Conservation (phyloP, 1,140 invertebrate genomes). For the Platorchestia sp. region DNA sequence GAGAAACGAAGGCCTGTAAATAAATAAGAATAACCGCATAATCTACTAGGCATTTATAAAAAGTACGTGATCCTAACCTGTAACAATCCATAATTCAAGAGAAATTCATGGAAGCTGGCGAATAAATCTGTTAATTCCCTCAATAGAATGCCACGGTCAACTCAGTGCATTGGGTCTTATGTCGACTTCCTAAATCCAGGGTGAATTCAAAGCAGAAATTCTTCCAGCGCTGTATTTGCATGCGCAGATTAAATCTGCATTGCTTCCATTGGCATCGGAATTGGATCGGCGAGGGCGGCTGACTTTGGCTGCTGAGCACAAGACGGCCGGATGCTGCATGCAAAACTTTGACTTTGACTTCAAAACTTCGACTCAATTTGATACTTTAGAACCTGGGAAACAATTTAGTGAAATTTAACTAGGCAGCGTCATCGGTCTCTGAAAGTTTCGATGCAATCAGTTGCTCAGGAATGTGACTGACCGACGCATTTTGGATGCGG, state of each 20-base stretch:
- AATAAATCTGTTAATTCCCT: neutral
- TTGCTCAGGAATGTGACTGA: neutral
- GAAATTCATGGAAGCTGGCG: no score
- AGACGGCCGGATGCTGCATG: neutral
- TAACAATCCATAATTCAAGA: no score
- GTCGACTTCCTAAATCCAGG: neutral
- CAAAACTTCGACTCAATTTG: neutral
- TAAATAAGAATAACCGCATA: no score
- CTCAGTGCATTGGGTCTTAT: neutral
- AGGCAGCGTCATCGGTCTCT: neutral
- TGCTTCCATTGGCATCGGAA: conserved; percentile 8
- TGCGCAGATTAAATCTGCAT: conserved; percentile 47
- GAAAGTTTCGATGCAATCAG: neutral
- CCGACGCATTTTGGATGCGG: neutral
- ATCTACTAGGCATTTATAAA: no score
- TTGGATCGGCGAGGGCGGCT: conserved; percentile 7
- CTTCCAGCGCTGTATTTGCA: conserved; percentile 34
- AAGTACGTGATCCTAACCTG: no score
- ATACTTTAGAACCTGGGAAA: neutral
- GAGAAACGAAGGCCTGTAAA: no score
- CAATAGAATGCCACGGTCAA: neutral
- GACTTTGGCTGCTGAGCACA: neutral
- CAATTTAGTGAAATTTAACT: neutral
- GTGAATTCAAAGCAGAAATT: neutral
- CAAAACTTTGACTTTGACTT: neutral